Percentiles rank a stretch among this genome's conserved stretches.
phyloP scores from a whole-genome alignment of 2,888 invertebrate genomes.

The Leptinotarsa tumamoca region DNA sequence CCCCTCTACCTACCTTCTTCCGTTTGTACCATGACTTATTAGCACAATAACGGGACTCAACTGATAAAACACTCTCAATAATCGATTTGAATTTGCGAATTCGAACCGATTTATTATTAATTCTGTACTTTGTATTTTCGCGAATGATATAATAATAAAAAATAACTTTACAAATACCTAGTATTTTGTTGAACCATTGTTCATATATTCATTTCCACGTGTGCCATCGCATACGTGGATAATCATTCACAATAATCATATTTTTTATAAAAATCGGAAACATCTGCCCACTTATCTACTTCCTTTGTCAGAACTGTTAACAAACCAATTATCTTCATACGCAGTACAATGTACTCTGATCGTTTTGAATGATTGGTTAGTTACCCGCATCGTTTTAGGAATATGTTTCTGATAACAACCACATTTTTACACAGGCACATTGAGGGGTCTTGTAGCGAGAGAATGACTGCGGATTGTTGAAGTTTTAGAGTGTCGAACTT shows the following conservation, averaged over 20 bases:
- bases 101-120: too few relatives aligned
- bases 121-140: too few relatives aligned
- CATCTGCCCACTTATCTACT: conserved; percentile 43
- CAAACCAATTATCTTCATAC: conserved; percentile 43
- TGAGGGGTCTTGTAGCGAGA: conserved; percentile 23
- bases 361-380: conserved; percentile 48
- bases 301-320: conserved; percentile 41
- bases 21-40: too few relatives aligned
- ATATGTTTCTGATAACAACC: conserved; percentile 52
- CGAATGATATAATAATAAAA: too few relatives aligned
- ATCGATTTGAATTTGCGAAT: too few relatives aligned
- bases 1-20: too few relatives aligned
- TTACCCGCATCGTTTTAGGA: conserved; percentile 53
- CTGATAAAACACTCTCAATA: too few relatives aligned
- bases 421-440: conserved; percentile 54
- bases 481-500: conserved; percentile 8
- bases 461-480: conserved; percentile 21
- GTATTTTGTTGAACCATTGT: neutral
- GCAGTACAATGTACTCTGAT: conserved; percentile 49
- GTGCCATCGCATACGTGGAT: neutral
- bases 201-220: neutral
- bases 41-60: too few relatives aligned
- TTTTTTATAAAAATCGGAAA: conserved; percentile 20
- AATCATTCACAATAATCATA: neutral
- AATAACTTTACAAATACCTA: too few relatives aligned